Evolutionary conservation across 2,797 vertebrate genomes (phyloP), one percentile per base, ranked within the genome.

Genomic region (Sebastes iracundus): DNA sequence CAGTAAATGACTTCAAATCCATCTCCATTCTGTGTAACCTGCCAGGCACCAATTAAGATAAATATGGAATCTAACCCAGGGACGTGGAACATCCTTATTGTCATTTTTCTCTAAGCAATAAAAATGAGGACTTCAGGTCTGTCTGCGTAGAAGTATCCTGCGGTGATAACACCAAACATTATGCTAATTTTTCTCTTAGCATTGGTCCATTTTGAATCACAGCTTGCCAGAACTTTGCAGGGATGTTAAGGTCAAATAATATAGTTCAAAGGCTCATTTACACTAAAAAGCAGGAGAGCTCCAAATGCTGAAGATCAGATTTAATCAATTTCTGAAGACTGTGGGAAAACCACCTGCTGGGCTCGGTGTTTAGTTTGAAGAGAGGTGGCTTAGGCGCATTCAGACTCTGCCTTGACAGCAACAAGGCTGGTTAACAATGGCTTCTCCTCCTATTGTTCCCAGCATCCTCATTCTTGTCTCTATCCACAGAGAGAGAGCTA

Each of bases 1-100:
- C 93, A 92, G 90, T 92, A 94, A 96, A 94, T 94, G 86, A 95
- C 86, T 84, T 93, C 93, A 93, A 95, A 96, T 96, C 93, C 87
- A 94, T 95, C 95, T 96, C 94, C 90, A 93, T 96, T 94, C 93
- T 52, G 88, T 90, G 91, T 74, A 62, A 20, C 79, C 83, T 87
- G 82, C 95, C 92, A 92, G 91, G 89, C 88, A 68, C 82, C 89
- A 95, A 96, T 95, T 95, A 96, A 91, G 93, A 96, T 90, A 91
- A 96, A 95, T 93, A 92, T 94, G 87, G 78, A 79, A 86, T 94
- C 89, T 83, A 87, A 88, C 82, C 90, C 90, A 64, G 93, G 92
- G 88, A 92, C 88, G 89, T 23, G 74, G 55, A 74, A 71, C 78
- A 89, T 81, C 80, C 87, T 93, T 81, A 90, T 87, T 92, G 88